Evolutionary conservation across 2,113 vertebrate genomes (phyloP).

Genomic region (Otolemur garnettii): DNA sequence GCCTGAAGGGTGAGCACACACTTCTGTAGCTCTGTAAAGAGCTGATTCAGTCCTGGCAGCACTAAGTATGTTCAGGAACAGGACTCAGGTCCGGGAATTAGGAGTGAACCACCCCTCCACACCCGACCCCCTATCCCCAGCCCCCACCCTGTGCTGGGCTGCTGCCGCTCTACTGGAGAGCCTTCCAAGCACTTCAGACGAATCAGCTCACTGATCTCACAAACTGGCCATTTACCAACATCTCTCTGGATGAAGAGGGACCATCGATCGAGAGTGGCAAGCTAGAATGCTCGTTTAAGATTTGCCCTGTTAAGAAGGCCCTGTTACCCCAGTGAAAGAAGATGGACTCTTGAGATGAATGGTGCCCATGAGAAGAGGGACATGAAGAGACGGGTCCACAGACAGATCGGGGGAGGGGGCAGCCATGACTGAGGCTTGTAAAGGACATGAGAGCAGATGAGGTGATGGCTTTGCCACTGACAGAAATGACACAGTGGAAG

Average conservation of each 20-base stretch:
- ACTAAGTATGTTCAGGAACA: background rate
- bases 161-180: background rate
- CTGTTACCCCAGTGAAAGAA: background rate
- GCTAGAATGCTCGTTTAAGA: background rate
- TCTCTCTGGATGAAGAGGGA: background rate
- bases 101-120: rapidly evolving
- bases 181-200: background rate
- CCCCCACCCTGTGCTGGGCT: too few relatives aligned
- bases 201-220: background rate
- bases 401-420: background rate
- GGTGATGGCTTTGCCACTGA: background rate
- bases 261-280: background rate
- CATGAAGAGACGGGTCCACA: too few relatives aligned
- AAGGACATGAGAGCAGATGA: background rate
- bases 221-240: background rate
- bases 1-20: background rate
- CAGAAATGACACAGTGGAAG: background rate
- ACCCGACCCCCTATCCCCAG: too few relatives aligned
- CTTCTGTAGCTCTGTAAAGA: background rate
- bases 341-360: background rate
- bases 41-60: background rate
- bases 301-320: background rate
- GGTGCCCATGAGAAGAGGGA: background rate
- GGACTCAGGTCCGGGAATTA: background rate
- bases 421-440: too few relatives aligned